Conservation (phyloP, 2,113 vertebrate species). For the Pycnonotus jocosus region DNA sequence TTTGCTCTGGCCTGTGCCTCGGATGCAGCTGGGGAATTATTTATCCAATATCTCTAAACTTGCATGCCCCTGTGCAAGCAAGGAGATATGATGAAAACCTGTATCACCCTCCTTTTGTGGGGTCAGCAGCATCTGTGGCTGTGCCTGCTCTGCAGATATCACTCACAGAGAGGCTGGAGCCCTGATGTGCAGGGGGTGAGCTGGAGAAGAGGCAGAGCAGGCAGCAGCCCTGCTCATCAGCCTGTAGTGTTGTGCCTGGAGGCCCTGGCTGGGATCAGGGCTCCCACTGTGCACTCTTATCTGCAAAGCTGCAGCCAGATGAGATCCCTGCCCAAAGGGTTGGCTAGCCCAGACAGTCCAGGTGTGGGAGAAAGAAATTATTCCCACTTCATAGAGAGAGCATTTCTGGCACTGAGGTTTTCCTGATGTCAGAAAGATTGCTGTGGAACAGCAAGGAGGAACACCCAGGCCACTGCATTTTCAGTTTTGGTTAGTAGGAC, state of each 20-base stretch:
- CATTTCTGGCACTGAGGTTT: not conserved
- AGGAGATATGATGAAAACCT: not conserved
- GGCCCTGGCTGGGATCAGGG: not conserved
- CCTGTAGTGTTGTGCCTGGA: not conserved
- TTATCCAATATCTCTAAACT: not conserved
- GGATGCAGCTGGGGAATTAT: not conserved
- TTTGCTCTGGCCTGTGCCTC: not conserved
- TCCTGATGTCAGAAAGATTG: not conserved
- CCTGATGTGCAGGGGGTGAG: not conserved
- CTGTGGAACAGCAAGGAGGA: not conserved
- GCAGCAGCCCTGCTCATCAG: not conserved
- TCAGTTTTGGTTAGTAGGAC: not conserved
- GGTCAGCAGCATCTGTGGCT: not conserved
- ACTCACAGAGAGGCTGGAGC: not conserved
- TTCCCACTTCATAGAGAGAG: not conserved
- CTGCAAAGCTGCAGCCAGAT: not conserved
- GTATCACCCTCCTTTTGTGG: not conserved
- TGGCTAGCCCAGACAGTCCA: not conserved
- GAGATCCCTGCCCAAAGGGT: not conserved
- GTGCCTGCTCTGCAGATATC: not conserved
- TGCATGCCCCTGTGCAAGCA: not conserved
- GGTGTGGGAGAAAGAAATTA: not conserved
- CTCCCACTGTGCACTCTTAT: not conserved
- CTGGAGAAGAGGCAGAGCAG: not conserved
- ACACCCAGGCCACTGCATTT: not conserved